Evolutionary conservation across 2,888 invertebrate genomes (phyloP), one percentile per base, ranked within the genome.

Genomic region (Eudasyphora cyanicolor): DNA sequence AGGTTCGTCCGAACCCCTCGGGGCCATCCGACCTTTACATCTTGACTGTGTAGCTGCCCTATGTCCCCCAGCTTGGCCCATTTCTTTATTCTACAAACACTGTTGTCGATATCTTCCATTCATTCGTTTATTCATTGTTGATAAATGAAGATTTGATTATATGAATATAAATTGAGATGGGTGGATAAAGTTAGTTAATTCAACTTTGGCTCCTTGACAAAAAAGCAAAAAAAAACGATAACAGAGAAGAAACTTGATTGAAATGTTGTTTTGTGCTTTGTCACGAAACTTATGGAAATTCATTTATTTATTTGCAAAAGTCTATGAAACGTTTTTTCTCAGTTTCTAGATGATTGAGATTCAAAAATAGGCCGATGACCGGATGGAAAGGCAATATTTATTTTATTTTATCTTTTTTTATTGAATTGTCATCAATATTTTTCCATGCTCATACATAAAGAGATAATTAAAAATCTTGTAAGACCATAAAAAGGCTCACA

Each of bases 131-230:
- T 45, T 17, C 62, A 38, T 64, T 38, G 67, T 67, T 67, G 67
- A 67, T 67, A 67, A 67, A 67, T 67, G 67, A 67, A 67, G 38
- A 67, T 67, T 67, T 67, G 67, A 67, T 67, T 67, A 67, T 67
- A 67, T 42, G 67, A 67, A 67, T 67, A 67, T 67, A 67, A 67
- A 67, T 67, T 67, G 67, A 38, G 67, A 42, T 67, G 67, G 3
- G n/a, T n/a, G n/a, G 42, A 42, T 32, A 62, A 64, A 67, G 42
- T 67, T 67, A 67, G 67, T 24, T 67, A 67, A 67, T 67, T 42
- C 67, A 67, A 67, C 42, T 42, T 67, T 67, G 19, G 24, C 12
- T 35, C 38, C 38, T 24, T 38, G 67, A 4, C 67, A 42, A 64
- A 42, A 42, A 42, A 24, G n/a, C n/a, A n/a, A n/a, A n/a, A n/a